Base-by-base conservation (phyloP, 2,888 invertebrate genomes). In the Abrostola triplasia region DNA sequence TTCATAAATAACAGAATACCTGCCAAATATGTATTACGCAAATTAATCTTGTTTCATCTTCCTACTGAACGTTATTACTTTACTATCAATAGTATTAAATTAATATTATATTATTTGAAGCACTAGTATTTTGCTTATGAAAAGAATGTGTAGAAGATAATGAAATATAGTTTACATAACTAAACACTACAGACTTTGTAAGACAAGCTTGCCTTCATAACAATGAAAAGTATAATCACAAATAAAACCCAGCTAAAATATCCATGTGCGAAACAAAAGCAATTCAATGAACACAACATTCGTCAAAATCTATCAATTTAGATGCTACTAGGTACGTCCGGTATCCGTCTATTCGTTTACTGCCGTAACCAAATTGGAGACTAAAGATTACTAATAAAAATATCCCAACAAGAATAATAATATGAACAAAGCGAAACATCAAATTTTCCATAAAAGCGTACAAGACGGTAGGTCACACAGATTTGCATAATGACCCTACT, bases 401-500 rank as follows among this genome's bases (percentile, higher is more conserved):
- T 49, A 24, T 36, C 36, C 8, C n/a, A 49, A 35, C 36, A 47
- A 11, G n/a, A n/a, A n/a, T n/a, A n/a, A 10, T 48, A 44, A 60
- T 50, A 49, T 56, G 41, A n/a, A 61, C 47, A 65, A 67, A 63
- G 37, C 55, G 54, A 70, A 77, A 72, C 76, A 79, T 81, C 75
- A 79, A 63, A 77, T 65, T 72, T 72, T 79, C 78, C 81, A 84
- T 84, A 84, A 85, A 80, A 81, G 80, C 68, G 76, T 77, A 79
- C 65, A 77, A 76, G 78, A 82, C 77, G 79, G 70, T 83, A 84
- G 87, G 86, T 86, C 84, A 83, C 81, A 80, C 59, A 83, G 82
- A 91, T 92, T 92, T 90, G 87, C 92, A 92, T 92, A 92, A 91
- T 87, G 86, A 87, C 88, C 86, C 85, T 76, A 83, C 83, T 88